Percentiles rank a stretch among this genome's conserved stretches.
These are phyloP conservation scores for Dicyrtoma fusca DNA, from an alignment of 2,888 invertebrate species.

Conservation along the genomic window DNA sequence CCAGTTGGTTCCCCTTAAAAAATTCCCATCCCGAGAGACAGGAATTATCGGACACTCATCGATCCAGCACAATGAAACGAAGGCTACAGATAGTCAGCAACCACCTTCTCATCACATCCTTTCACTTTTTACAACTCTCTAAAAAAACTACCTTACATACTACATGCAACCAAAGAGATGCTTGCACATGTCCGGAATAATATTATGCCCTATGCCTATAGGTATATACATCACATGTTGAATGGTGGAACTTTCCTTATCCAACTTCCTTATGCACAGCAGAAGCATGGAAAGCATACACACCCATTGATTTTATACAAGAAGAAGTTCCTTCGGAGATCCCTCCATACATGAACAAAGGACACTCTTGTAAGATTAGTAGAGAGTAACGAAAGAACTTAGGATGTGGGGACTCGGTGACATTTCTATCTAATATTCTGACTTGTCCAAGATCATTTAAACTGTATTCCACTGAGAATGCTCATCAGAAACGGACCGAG, in stretches of 20 bases:
- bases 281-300: too few relatives aligned
- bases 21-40: slow-evolving; percentile 26
- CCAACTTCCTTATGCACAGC: too few relatives aligned
- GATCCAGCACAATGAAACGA: slow-evolving; percentile 16
- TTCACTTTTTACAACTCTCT: background rate
- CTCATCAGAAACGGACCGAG: slow-evolving; percentile 48
- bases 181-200: too few relatives aligned
- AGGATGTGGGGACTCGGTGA: slow-evolving; percentile 10
- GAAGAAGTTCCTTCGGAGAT: too few relatives aligned
- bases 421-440: slow-evolving; percentile 9
- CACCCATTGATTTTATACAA: too few relatives aligned
- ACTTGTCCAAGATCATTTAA: slow-evolving; percentile 35
- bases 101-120: background rate
- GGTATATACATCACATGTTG: too few relatives aligned
- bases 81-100: background rate
- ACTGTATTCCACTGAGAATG: slow-evolving; percentile 47
- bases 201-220: too few relatives aligned
- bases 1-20: slow-evolving; percentile 24
- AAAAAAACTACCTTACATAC: too few relatives aligned
- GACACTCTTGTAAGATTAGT: background rate
- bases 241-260: too few relatives aligned
- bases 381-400: background rate
- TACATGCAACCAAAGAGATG: too few relatives aligned
- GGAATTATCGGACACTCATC: slow-evolving; percentile 34
- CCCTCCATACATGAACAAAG: background rate